Evolutionary conservation across 2,797 vertebrate species (phyloP).

Genomic region (Gymnothorax javanicus): DNA sequence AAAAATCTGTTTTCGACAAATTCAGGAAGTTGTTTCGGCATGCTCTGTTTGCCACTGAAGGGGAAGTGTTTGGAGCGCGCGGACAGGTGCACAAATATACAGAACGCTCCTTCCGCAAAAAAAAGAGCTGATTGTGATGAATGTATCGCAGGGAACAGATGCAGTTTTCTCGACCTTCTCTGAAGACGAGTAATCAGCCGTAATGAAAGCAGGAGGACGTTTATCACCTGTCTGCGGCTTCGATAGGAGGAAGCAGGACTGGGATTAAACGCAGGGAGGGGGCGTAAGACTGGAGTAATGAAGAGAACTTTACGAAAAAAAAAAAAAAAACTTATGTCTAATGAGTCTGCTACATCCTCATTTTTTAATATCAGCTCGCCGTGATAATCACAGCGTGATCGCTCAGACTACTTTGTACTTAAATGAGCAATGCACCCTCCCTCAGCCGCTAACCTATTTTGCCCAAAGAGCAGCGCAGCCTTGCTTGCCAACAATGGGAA

Average conservation of each 20-base stretch:
- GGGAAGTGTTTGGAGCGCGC: background rate
- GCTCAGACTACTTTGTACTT: background rate
- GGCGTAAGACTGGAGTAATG: constrained; percentile 5
- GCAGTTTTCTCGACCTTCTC: constrained; percentile 9
- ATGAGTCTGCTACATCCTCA: background rate
- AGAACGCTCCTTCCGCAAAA: background rate
- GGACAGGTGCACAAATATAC: constrained; percentile 7
- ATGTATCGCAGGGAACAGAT: constrained; percentile 8
- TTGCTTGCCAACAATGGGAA: background rate
- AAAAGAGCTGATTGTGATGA: constrained; percentile 5
- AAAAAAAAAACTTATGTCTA: background rate
- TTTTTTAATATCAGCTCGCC: background rate
- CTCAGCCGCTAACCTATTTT: background rate
- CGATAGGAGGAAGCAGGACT: background rate
- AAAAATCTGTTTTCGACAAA: background rate
- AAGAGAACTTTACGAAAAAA: background rate
- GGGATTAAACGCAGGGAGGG: background rate
- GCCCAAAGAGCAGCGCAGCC: background rate
- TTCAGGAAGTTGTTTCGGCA: background rate
- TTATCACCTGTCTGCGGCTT: constrained; percentile 19
- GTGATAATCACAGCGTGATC: background rate
- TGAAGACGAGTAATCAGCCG: constrained; percentile 16
- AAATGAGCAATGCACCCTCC: background rate
- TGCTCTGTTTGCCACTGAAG: background rate
- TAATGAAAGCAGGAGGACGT: constrained; percentile 7